These are phyloP conservation scores for Eristalinus aeneus DNA, from an alignment of 2,888 invertebrate species.

Conservation along the genomic window DNA sequence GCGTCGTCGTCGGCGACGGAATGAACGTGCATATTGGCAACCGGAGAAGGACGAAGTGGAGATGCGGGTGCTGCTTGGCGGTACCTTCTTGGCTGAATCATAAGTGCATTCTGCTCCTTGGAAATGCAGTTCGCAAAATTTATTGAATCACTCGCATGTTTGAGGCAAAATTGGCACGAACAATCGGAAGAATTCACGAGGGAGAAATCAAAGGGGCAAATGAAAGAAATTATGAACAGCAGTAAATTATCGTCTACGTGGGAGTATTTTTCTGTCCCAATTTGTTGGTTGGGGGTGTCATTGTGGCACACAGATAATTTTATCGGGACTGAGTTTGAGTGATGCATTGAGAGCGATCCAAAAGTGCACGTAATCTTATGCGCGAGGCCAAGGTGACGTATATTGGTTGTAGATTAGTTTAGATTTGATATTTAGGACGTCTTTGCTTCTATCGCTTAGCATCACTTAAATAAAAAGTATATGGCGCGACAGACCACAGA, in stretches of 20 bases:
- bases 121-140: constrained; percentile 52
- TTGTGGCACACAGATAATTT: not conserved
- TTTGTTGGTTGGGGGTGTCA: constrained; percentile 1
- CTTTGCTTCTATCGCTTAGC: no score
- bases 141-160: constrained; percentile 58
- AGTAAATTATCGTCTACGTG: constrained; percentile 48
- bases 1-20: constrained; percentile 1
- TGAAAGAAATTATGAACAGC: constrained; percentile 58
- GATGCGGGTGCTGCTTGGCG: not conserved
- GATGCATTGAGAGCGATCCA: no score
- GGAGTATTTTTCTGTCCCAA: constrained; percentile 8
- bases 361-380: no score
- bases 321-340: no score
- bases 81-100: constrained; percentile 47
- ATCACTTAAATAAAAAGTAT: no score
- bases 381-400: no score
- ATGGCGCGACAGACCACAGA: no score
- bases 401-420: no score
- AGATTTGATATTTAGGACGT: no score
- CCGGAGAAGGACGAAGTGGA: constrained; percentile 33
- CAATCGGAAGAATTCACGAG: constrained; percentile 1
- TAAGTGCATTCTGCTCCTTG: constrained; percentile 60
- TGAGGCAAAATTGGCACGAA: constrained; percentile 51
- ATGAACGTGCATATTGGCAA: not conserved
- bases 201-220: constrained; percentile 1